Evolutionary conservation across 2,888 invertebrate genomes (phyloP), one percentile per base, ranked within the genome.

Genomic region (Girardia tigrina): DNA sequence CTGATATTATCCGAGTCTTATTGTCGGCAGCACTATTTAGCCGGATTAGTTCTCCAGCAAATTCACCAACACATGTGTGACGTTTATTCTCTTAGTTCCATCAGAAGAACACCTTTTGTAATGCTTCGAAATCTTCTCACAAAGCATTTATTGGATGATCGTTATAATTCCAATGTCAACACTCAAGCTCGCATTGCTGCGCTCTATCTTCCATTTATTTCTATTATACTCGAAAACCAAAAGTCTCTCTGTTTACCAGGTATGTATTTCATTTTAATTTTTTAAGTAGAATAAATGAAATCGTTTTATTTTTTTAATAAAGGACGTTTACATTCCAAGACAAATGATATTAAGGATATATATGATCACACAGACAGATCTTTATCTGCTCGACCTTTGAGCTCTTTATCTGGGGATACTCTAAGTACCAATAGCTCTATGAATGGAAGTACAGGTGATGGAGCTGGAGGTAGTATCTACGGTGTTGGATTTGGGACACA

Each of bases 81-180:
- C 28, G 29, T 29, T 26, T 36, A 42, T 26, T 42, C 73, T 16
- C 42, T 26, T 42, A 36, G 27, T 26, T 6, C 42, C 12, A 29
- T 76, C n/a, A 88, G 94, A 0, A 89, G 90, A 78, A 87, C 89
- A 72, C 92, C 93, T 0, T 87, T 97, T 77, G 86, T 87, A 42
- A 89, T 91, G 16, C 86, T 95, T 26, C 88, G 93, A 77, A 91
- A 92, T 83, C 86, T 94, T 78, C 85, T 97, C 79, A 92, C 92
- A 8, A 97, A 97, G 83, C 95, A 97, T 83, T 91, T 94, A 81
- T 87, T 92, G 81, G 95, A 97, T 84, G 91, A 92, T 83, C 87
- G 95, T 77, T 93, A 92, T 83, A 88, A 90, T 79, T 88, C 88
- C 79, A 56, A 56, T 56, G 56, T 23, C 4, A 56, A 56, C 23